Evolutionary conservation across 2,888 invertebrate species (phyloP).

Genomic region (Elmis aenea): DNA sequence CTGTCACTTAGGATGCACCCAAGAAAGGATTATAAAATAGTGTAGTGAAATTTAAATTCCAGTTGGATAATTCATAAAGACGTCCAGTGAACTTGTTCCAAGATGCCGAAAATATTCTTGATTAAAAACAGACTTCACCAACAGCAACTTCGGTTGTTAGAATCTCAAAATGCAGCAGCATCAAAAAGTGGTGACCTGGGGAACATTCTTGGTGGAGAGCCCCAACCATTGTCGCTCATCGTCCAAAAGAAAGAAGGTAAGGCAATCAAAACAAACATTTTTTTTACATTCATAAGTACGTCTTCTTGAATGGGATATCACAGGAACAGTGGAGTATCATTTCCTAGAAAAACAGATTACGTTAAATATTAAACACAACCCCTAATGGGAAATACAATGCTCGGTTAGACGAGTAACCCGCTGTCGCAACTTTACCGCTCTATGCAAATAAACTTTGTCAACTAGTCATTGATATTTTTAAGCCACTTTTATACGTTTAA

Average conservation of each 20-base stretch:
- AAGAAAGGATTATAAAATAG: conserved; percentile 16
- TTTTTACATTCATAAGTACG: too few species aligned
- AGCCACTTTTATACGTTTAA: too few species aligned
- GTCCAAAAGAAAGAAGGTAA: conserved; percentile 48
- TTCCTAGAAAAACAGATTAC: too few species aligned
- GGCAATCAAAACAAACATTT: conserved; percentile 14
- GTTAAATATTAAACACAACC: too few species aligned
- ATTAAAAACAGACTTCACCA: conserved; percentile 87
- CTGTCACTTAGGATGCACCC: background rate
- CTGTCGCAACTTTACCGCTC: too few species aligned
- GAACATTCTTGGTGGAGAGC: conserved; percentile 40
- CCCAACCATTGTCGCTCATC: conserved; percentile 58
- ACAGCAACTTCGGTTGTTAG: conserved; percentile 81
- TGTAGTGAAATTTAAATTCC: conserved; percentile 8
- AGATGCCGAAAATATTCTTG: conserved; percentile 90
- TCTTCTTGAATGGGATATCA: too few species aligned
- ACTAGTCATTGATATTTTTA: too few species aligned
- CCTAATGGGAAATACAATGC: too few species aligned
- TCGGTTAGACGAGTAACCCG: too few species aligned
- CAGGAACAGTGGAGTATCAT: too few species aligned
- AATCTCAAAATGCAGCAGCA: conserved; percentile 71
- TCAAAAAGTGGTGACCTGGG: conserved; percentile 51
- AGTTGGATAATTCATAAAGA: conserved; percentile 14
- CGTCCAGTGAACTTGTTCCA: conserved; percentile 21
- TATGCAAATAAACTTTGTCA: too few species aligned